These are phyloP conservation scores for Motacilla tschutschensis DNA, from an alignment of 2,113 vertebrate species.

Conservation along the genomic window DNA sequence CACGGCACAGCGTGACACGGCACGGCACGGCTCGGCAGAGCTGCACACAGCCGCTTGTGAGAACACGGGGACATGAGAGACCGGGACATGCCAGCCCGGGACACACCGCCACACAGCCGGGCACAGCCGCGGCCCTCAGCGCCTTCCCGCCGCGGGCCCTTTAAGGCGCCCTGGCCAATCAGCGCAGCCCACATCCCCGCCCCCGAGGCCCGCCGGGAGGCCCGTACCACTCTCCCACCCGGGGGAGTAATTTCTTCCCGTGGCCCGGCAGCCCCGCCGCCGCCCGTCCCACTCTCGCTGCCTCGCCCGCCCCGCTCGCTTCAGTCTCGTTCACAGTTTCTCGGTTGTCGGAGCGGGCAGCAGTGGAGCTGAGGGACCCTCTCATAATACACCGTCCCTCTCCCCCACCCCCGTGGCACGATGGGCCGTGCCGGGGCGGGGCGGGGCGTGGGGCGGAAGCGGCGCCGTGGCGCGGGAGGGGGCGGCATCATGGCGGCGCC, in stretches of 20 bases:
- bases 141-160: background rate
- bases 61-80: accelerated
- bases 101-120: no score
- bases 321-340: accelerated
- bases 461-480: background rate
- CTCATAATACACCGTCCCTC: accelerated
- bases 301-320: accelerated
- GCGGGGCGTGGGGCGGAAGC: constrained; percentile 23
- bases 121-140: accelerated
- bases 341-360: accelerated
- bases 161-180: constrained; percentile 42
- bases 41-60: background rate
- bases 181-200: constrained; percentile 43
- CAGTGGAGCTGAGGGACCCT: accelerated
- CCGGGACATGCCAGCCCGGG: no score
- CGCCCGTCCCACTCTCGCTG: accelerated
- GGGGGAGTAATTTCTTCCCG: accelerated
- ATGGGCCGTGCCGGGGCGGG: background rate
- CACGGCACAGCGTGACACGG: no score
- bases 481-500: constrained; percentile 23
- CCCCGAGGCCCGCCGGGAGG: background rate
- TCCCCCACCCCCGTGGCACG: accelerated
- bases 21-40: accelerated
- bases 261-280: accelerated
- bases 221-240: background rate